These are phyloP conservation scores for Lapara coniferarum DNA, from an alignment of 2,888 invertebrate species.

Conservation along the genomic window DNA sequence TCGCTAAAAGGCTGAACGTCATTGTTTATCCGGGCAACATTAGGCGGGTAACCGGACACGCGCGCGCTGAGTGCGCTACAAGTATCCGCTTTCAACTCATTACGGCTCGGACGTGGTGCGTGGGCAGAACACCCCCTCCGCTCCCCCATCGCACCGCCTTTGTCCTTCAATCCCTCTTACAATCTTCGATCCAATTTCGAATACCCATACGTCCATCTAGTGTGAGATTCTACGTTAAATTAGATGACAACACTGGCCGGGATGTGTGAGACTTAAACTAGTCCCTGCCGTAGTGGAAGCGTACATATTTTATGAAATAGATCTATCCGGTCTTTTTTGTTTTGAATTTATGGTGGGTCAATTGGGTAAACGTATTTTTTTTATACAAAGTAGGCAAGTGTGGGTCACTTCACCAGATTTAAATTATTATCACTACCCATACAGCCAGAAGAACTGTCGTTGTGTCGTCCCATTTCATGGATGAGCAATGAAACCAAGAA, in stretches of 20 bases:
- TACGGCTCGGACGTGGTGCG: constrained; percentile 82
- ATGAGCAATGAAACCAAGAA: too few relatives aligned
- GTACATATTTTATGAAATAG: too few relatives aligned
- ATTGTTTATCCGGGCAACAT: constrained; percentile 84
- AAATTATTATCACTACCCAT: too few relatives aligned
- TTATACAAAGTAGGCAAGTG: too few relatives aligned
- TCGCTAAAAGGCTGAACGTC: constrained; percentile 84
- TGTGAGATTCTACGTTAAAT: constrained; percentile 70
- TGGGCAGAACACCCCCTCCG: constrained; percentile 62
- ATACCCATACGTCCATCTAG: constrained; percentile 75
- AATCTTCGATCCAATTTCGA: constrained; percentile 81
- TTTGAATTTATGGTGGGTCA: too few relatives aligned
- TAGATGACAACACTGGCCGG: constrained; percentile 53
- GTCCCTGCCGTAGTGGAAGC: too few relatives aligned
- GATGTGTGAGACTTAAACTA: constrained; percentile 27
- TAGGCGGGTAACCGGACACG: constrained; percentile 84
- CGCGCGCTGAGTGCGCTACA: constrained; percentile 83
- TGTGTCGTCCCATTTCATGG: too few relatives aligned
- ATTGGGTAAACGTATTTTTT: too few relatives aligned
- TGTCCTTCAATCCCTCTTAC: constrained; percentile 80
- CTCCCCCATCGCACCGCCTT: constrained; percentile 60
- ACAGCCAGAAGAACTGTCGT: too few relatives aligned
- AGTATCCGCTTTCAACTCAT: constrained; percentile 84
- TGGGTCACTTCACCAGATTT: too few relatives aligned
- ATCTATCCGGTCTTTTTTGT: too few relatives aligned